phyloP scores from a whole-genome alignment of 2,113 vertebrate species.

The Pseudolaguvia tuberculata region DNA sequence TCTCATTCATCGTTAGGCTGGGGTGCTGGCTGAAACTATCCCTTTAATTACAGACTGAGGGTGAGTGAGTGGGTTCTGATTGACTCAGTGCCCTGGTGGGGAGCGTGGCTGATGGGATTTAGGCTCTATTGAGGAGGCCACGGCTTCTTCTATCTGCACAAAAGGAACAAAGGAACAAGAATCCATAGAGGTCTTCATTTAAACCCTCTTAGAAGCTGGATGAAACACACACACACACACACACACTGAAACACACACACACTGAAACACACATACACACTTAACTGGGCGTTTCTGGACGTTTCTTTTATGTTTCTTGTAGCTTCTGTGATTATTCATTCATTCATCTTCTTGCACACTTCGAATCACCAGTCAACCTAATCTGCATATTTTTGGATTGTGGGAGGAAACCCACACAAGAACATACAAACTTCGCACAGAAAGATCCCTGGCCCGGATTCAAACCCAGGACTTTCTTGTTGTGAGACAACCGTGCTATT shows the following conservation, averaged over 20 bases:
- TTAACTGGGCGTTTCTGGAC: slow-evolving; percentile 25
- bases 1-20: slow-evolving; percentile 13
- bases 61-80: slow-evolving; percentile 23
- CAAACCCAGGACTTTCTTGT: too few species aligned
- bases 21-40: slow-evolving; percentile 17
- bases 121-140: slow-evolving; percentile 75
- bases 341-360: too few species aligned
- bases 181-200: slow-evolving; percentile 44
- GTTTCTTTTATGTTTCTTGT: too few species aligned
- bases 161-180: slow-evolving; percentile 40
- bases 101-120: slow-evolving; percentile 85
- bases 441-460: too few species aligned
- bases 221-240: slow-evolving; percentile 20
- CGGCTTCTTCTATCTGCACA: slow-evolving; percentile 45
- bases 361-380: too few species aligned
- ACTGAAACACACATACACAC: slow-evolving; percentile 29
- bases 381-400: too few species aligned
- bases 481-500: too few species aligned
- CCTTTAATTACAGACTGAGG: slow-evolving; percentile 34
- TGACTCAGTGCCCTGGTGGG: slow-evolving; percentile 72
- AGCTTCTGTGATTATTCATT: too few species aligned
- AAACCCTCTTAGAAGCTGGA: slow-evolving; percentile 45
- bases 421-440: too few species aligned
- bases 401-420: too few species aligned
- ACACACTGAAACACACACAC: slow-evolving; percentile 25